Evolutionary conservation across 2,888 invertebrate genomes (phyloP), one percentile per base, ranked within the genome.

Genomic region (Pyrochroa serraticornis): DNA sequence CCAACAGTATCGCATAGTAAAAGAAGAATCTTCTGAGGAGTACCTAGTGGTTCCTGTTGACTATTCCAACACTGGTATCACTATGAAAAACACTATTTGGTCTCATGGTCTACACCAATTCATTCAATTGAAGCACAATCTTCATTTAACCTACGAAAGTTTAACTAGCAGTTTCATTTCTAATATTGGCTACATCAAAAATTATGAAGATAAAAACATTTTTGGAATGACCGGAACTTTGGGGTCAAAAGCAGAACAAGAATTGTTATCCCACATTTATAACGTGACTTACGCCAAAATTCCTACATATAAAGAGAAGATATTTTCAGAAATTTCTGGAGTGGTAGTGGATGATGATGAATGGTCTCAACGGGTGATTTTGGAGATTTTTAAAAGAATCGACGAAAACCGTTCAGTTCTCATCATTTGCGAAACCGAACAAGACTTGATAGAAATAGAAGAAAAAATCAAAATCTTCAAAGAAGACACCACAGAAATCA

Each of bases 141-240:
- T 35, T 66, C 30, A 69, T 34, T 46, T 79, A 3, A 63, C 72
- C 3, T 54, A 68, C 2, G 67, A 75, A 45, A 74, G 71, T 46
- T 60, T 80, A 1, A 78, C 75, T 42, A 71, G 75, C 8, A 73
- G 74, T 54, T 79, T 75, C 58, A 73, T 79, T 14, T 79, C 79
- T 0, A 79, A 79, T 56, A 72, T 78, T 5, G 57, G 65, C 1
- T 51, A 51, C 32, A 42, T 52, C 34, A 44, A 42, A 36, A 41
- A 47, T 31, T 77, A 76, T 35, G 41, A 43, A 22, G 30, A 53
- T 6, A 66, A 67, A 8, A 50, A 48, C 22, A 46, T 79, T 7
- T 74, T 71, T 55, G 81, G 81, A 0, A 51, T 79, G 36, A 77
- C 77, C 1, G 79, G 79, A 0, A 79, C 79, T 0, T 58, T 79